Percentiles rank a stretch among this genome's conserved stretches.
Evolutionary conservation across 2,888 invertebrate genomes (phyloP).

Genomic region (Steromphala cineraria): DNA sequence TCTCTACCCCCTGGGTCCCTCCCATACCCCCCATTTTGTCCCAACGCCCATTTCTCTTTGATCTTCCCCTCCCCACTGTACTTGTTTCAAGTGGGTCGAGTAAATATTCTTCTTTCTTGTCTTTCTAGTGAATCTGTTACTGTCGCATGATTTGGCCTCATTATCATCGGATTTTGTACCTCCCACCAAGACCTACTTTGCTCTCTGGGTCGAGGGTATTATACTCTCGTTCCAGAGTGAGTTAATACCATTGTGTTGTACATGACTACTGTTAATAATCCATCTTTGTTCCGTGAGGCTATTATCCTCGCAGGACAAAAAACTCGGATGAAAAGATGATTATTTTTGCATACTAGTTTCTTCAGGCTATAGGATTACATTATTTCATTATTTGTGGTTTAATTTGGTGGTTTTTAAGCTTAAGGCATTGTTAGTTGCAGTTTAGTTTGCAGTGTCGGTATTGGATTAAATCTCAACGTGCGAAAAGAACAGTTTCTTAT

Average conservation of each 20-base stretch:
- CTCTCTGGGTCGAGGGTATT: neutral
- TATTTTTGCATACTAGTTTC: neutral
- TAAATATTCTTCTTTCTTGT: neutral
- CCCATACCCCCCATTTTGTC: neutral
- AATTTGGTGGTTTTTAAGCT: neutral
- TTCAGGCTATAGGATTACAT: neutral
- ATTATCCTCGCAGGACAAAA: neutral
- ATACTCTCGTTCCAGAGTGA: neutral
- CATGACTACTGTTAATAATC: neutral
- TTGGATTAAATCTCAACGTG: too few relatives aligned
- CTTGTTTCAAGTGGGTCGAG: neutral
- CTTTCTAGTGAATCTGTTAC: neutral
- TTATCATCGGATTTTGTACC: neutral
- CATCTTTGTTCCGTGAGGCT: neutral
- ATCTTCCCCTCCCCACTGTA: neutral
- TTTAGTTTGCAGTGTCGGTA: too few relatives aligned
- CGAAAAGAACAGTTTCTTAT: too few relatives aligned
- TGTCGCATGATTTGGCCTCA: neutral
- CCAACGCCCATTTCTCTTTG: neutral
- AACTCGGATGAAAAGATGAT: neutral
- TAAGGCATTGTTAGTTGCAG: neutral
- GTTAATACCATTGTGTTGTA: conserved; percentile 1
- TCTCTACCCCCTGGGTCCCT: neutral
- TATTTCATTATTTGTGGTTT: neutral
- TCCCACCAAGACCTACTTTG: conserved; percentile 8